These are phyloP conservation scores for Neuroterus valhalla DNA, from an alignment of 1,140 invertebrate genomes.

Conservation along the genomic window DNA sequence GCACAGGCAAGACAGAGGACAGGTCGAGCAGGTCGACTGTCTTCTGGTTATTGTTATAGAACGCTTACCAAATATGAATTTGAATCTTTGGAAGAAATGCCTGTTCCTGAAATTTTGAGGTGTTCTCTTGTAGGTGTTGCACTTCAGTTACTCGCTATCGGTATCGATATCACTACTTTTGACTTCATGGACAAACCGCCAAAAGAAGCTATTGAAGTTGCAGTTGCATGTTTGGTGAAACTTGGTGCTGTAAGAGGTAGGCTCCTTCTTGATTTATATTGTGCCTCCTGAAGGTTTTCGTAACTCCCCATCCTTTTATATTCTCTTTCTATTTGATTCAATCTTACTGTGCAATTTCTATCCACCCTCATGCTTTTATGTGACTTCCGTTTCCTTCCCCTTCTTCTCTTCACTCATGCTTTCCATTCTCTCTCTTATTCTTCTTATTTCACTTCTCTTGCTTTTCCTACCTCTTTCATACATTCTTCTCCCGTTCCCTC, in stretches of 20 bases:
- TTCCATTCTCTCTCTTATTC: no score
- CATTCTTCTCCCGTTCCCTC: no score
- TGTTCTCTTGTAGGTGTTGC: conserved; percentile 85
- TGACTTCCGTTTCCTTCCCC: no score
- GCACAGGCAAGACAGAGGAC: conserved; percentile 94
- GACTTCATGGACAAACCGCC: conserved; percentile 94
- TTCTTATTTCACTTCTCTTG: no score
- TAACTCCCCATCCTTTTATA: no score
- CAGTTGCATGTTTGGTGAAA: conserved; percentile 82
- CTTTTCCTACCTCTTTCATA: no score
- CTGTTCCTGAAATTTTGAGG: conserved; percentile 91
- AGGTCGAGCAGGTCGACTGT: conserved; percentile 92
- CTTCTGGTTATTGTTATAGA: conserved; percentile 88
- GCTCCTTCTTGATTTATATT: background rate
- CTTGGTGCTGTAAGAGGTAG: conserved; percentile 83
- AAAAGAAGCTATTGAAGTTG: conserved; percentile 80
- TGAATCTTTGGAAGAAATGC: conserved; percentile 81
- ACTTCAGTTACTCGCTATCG: conserved; percentile 89
- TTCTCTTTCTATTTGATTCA: no score
- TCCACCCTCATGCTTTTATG: no score
- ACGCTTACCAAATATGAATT: conserved; percentile 86
- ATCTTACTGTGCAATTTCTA: no score
- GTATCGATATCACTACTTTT: conserved; percentile 88
- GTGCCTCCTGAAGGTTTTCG: no score
- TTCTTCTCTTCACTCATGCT: no score